Evolutionary conservation across 2,113 vertebrate species (phyloP), one percentile per base, ranked within the genome.

Genomic region (Orthonyx spaldingii): DNA sequence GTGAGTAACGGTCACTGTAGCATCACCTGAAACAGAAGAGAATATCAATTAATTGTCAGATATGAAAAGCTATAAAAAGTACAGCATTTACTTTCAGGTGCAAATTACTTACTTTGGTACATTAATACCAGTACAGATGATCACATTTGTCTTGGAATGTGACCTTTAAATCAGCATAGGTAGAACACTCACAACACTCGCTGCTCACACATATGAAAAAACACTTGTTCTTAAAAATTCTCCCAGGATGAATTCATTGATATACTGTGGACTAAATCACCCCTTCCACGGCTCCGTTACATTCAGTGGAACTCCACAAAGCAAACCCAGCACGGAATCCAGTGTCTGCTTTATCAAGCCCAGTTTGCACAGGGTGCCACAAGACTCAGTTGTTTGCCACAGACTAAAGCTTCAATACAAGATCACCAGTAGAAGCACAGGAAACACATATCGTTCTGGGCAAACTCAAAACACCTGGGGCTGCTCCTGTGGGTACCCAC

Each of bases 11-110:
- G 86, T 89, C 59, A 99, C 99, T 6, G 98, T 99, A 89, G 99
- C 99, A 86, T 99, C 99, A 95, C 99, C 99, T 99, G 97, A 74
- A 96, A 97, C 1, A 2, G 11, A 97, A 84, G 88, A 91, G 21
- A 91, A 55, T 9, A 49, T 46, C 27, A 59, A 55, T 96, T 69
- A 94, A 64, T n/a, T 37, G 35, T 27, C 55, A 72, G 28, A 59
- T 28, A 50, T 6, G 37, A 30, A 60, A 69, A 5, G 32, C 35
- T 33, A 42, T 23, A 24, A 56, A 17, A 84, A 56, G 16, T 7
- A n/a, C 1, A 68, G 47, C 24, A 35, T 27, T 92, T 49, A 57
- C 32, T 77, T 55, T 47, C 50, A 55, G 26, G 33, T 5, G 5
- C 17, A 79, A 39, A 44, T 52, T 18, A 75, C 30, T 64, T 3